Percentiles rank a stretch among this genome's conserved stretches.
Evolutionary conservation across 2,797 vertebrate species (phyloP).

Genomic region (Channa striata): DNA sequence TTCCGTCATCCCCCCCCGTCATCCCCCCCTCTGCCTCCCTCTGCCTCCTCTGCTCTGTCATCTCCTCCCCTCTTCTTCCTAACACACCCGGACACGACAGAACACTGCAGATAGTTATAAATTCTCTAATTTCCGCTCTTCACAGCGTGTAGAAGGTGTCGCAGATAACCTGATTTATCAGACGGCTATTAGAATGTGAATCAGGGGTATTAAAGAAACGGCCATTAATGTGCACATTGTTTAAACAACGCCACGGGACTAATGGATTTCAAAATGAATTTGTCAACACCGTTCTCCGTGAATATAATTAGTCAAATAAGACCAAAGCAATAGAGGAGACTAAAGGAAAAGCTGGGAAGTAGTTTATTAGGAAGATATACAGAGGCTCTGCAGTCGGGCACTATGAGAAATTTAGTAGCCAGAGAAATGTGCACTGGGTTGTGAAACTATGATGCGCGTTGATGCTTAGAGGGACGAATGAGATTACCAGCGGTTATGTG

Average conservation of each 20-base stretch:
- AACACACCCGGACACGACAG: slow-evolving; percentile 68
- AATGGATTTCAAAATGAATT: slow-evolving; percentile 88
- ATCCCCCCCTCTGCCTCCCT: slow-evolving; percentile 1
- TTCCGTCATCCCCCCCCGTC: slow-evolving; percentile 23
- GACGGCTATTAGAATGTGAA: slow-evolving; percentile 84
- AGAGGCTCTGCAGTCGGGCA: slow-evolving; percentile 15
- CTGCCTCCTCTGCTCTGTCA: slow-evolving; percentile 50
- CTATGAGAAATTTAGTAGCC: slow-evolving; percentile 13
- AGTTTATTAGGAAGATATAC: slow-evolving; percentile 44
- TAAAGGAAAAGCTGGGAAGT: slow-evolving; percentile 48
- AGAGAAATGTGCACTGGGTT: slow-evolving; percentile 6
- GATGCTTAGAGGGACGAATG: slow-evolving; percentile 35
- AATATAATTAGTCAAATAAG: slow-evolving; percentile 84
- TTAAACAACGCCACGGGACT: slow-evolving; percentile 85
- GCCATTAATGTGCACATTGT: slow-evolving; percentile 85
- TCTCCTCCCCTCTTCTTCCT: slow-evolving; percentile 55
- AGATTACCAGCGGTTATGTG: slow-evolving; percentile 38
- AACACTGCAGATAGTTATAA: slow-evolving; percentile 82
- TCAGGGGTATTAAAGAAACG: slow-evolving; percentile 82
- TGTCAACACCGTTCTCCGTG: slow-evolving; percentile 83
- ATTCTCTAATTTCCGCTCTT: slow-evolving; percentile 86
- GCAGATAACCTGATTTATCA: slow-evolving; percentile 88
- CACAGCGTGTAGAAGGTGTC: slow-evolving; percentile 81
- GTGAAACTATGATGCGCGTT: slow-evolving; percentile 17
- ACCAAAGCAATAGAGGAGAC: slow-evolving; percentile 66